A percentile compares a stretch with the other conserved stretches of the same genome.
phyloP scores from a whole-genome alignment of 1,140 invertebrate genomes.

The Drosophila lini region DNA sequence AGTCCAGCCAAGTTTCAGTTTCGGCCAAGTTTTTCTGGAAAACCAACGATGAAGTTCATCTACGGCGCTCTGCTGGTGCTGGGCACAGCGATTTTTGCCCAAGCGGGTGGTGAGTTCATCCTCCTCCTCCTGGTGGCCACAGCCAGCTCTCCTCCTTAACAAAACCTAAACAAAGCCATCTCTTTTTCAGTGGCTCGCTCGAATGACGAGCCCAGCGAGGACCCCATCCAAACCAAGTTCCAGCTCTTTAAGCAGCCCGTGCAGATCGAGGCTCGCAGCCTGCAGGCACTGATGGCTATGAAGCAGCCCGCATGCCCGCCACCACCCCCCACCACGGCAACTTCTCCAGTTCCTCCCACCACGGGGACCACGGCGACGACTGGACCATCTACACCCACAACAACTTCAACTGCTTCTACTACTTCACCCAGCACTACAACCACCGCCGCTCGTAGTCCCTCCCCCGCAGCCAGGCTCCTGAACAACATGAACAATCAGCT shows the following conservation, averaged over 20 bases:
- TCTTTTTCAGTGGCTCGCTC: conserved; percentile 24
- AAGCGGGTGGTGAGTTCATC: conserved; percentile 57
- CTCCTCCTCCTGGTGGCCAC: background rate
- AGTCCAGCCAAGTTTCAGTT: background rate
- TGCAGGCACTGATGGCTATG: conserved; percentile 25
- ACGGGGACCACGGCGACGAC: background rate
- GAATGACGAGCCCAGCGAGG: conserved; percentile 13
- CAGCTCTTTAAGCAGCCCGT: conserved; percentile 32
- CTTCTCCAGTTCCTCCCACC: background rate
- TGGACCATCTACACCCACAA: background rate
- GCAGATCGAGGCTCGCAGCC: conserved; percentile 33
- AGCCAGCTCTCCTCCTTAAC: background rate
- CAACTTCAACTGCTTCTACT: background rate
- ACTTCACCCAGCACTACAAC: background rate
- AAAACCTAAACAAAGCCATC: background rate
- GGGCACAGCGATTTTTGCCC: conserved; percentile 39
- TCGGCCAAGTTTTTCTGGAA: background rate
- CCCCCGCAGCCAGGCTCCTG: background rate
- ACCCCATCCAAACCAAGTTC: conserved; percentile 2
- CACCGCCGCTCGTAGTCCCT: background rate
- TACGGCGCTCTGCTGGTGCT: conserved; percentile 47
- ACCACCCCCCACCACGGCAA: background rate
- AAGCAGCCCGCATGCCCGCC: conserved; percentile 28
- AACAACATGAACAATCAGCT: background rate
- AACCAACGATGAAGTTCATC: conserved; percentile 55